These are phyloP conservation scores for Pontoporia blainvillei DNA, from an alignment of 2,113 vertebrate species.

Conservation along the genomic window DNA sequence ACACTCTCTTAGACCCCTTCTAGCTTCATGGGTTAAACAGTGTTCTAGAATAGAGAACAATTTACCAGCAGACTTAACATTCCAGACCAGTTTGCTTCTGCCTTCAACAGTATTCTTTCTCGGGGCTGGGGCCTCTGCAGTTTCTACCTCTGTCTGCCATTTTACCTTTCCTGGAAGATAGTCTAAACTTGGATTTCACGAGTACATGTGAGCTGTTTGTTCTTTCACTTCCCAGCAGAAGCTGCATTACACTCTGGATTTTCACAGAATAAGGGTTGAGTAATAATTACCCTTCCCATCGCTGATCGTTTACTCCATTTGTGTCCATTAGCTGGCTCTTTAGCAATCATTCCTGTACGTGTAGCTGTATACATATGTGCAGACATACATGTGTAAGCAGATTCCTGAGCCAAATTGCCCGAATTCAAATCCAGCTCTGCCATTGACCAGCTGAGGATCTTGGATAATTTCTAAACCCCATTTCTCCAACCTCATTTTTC, in stretches of 20 bases:
- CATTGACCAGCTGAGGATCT: background rate
- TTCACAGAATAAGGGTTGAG: background rate
- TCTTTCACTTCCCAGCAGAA: background rate
- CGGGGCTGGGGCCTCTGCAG: background rate
- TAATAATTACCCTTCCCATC: accelerated
- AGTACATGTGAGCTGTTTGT: background rate
- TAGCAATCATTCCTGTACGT: accelerated
- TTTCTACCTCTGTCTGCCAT: background rate
- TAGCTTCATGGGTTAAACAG: background rate
- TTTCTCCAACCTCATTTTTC: background rate
- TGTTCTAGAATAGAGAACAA: background rate
- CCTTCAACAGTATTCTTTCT: background rate
- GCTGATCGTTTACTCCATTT: accelerated
- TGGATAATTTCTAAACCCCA: background rate
- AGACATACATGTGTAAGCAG: accelerated
- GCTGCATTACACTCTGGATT: background rate
- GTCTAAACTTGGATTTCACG: background rate
- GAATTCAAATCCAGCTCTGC: background rate
- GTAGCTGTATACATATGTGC: accelerated
- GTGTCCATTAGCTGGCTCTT: background rate
- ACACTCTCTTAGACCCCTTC: background rate
- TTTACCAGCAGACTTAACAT: too few species aligned
- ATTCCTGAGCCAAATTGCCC: background rate
- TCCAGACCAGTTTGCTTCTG: background rate
- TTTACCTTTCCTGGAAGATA: background rate